A percentile compares a stretch with the other conserved stretches of the same genome.
phyloP scores from a whole-genome alignment of 2,888 invertebrate species.

The Nemotelus pantherinus region DNA sequence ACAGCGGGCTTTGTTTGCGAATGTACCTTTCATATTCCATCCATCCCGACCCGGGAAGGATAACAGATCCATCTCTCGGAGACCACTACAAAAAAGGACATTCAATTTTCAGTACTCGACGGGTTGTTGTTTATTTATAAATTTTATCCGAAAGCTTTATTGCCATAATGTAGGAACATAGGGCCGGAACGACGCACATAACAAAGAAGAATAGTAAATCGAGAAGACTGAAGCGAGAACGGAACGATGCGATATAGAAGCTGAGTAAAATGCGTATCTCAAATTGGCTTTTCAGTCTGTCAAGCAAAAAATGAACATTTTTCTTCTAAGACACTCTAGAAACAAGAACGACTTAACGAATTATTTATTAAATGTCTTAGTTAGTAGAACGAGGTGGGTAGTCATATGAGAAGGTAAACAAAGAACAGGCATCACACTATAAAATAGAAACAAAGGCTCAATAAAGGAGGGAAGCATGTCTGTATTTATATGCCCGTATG shows the following conservation, averaged over 20 bases:
- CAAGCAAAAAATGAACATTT: conserved; percentile 12
- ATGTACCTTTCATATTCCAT: background rate
- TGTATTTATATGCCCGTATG: no score
- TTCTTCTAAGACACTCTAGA: conserved; percentile 7
- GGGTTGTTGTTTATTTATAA: conserved; percentile 41
- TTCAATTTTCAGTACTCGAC: conserved; percentile 41
- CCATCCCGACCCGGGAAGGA: conserved; percentile 4
- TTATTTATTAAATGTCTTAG: conserved; percentile 19
- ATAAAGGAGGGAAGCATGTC: no score
- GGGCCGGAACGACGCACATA: background rate
- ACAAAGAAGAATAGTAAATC: background rate
- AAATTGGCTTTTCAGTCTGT: conserved; percentile 33
- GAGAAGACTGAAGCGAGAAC: conserved; percentile 2
- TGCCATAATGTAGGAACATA: conserved; percentile 27
- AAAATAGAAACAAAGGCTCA: no score
- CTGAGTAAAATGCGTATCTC: conserved; percentile 8
- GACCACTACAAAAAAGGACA: conserved; percentile 30
- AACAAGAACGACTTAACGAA: conserved; percentile 15
- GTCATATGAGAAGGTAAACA: no score
- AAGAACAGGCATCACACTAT: no score
- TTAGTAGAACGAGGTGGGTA: no score
- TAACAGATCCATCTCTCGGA: conserved; percentile 21
- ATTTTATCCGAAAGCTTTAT: conserved; percentile 41
- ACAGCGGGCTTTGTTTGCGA: no score
- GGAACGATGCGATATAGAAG: no score